Evolutionary conservation across 2,888 invertebrate species (phyloP).

Genomic region (Scaptomyza cyrtandrae): DNA sequence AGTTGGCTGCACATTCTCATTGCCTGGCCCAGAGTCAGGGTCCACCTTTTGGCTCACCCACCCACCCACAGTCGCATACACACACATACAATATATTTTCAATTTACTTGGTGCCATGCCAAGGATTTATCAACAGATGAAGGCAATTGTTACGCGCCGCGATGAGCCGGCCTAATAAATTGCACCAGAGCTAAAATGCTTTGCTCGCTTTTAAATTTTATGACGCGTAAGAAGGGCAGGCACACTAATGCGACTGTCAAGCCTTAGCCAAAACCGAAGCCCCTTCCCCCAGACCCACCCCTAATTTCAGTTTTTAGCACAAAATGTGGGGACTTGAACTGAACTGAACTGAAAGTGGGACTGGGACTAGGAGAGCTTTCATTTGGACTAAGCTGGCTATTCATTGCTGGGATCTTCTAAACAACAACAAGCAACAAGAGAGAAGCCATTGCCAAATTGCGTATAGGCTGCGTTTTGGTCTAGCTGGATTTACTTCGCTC

Average conservation of each 20-base stretch:
- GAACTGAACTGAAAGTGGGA: no score
- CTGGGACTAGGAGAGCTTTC: conserved; percentile 34
- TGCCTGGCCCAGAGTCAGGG: conserved; percentile 25
- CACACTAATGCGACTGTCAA: conserved; percentile 66
- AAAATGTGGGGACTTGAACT: background rate
- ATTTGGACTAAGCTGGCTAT: conserved; percentile 75
- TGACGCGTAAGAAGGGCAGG: conserved; percentile 76
- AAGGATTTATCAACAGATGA: conserved; percentile 80
- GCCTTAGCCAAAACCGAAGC: conserved; percentile 36
- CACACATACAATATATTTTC: conserved; percentile 64
- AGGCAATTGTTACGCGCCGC: conserved; percentile 78
- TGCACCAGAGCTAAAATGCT: conserved; percentile 79
- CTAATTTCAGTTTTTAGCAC: conserved; percentile 70
- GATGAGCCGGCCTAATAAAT: conserved; percentile 75
- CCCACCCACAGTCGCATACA: background rate
- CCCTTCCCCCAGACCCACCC: conserved; percentile 43
- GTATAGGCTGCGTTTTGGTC: conserved; percentile 26
- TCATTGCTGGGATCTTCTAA: conserved; percentile 77
- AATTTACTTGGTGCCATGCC: conserved; percentile 78
- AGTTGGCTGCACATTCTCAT: conserved; percentile 72
- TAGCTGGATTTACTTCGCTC: conserved; percentile 26
- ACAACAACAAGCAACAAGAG: conserved; percentile 70
- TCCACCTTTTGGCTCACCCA: conserved; percentile 36
- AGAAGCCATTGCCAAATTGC: conserved; percentile 51
- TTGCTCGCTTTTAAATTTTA: conserved; percentile 81